Evolutionary conservation across 2,797 vertebrate species (phyloP), one percentile per base, ranked within the genome.

Genomic region (Myripristis jacobus): DNA sequence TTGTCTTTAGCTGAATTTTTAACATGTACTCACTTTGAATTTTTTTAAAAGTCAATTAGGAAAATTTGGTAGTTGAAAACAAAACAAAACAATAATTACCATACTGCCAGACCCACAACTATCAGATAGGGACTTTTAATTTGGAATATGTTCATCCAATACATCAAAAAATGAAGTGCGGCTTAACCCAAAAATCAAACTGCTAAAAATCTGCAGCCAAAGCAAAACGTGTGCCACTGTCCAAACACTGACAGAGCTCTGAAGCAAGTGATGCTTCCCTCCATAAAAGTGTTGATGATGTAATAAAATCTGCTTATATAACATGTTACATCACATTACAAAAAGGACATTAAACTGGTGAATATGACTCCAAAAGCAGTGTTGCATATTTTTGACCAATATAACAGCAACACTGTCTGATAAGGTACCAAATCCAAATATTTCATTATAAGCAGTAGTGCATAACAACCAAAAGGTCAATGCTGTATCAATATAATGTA

Each of bases 401-500:
- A 15, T 43, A 43, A 16, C 16, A 43, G 15, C 4, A 72, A 66
- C 67, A 65, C 47, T 70, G 22, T 8, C 78, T 54, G 54, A 66
- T 51, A 57, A 66, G 76, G 63, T 47, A 65, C 9, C 1, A 36
- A 36, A 4, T 31, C 6, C 27, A 29, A 6, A 74, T 63, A 61
- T 75, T 74, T 75, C 36, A 55, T 66, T 65, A 65, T 66, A n/a
- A n/a, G n/a, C n/a, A n/a, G n/a, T n/a, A n/a, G n/a, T n/a, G n/a
- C n/a, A n/a, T n/a, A n/a, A n/a, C n/a, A n/a, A n/a, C n/a, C n/a
- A n/a, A n/a, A n/a, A n/a, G n/a, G n/a, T n/a, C n/a, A n/a, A n/a
- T n/a, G n/a, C n/a, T 57, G 63, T 46, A 69, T 69, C 53, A 75
- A 69, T 73, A 76, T 63, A 18, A 69, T 60, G 73, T 64, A 24